A percentile compares a stretch with the other conserved stretches of the same genome.
Evolutionary conservation across 2,113 vertebrate species (phyloP).

Genomic region (Paramormyrops kingsleyae): DNA sequence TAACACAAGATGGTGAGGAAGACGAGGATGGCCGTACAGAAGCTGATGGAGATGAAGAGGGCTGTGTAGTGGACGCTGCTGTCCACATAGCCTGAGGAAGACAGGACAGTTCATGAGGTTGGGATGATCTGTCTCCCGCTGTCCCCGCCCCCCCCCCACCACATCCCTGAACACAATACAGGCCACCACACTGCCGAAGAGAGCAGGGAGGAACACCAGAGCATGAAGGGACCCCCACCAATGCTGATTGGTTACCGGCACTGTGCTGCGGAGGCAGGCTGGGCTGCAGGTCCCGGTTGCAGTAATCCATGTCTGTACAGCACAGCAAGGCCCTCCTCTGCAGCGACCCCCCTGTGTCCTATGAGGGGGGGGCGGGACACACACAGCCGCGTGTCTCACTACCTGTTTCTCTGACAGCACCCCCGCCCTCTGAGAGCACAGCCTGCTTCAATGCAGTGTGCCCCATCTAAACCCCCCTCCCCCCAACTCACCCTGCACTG

Average conservation of each 20-base stretch:
- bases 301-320: slow-evolving; percentile 84
- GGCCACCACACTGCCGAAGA: background rate
- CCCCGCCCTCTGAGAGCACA: background rate
- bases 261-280: slow-evolving; percentile 78
- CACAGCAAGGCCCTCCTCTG: slow-evolving; percentile 80
- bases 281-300: slow-evolving; percentile 83
- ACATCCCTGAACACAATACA: too few species aligned
- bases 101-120: background rate
- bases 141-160: background rate
- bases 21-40: slow-evolving; percentile 75
- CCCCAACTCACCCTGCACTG: slow-evolving; percentile 83
- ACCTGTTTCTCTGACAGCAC: background rate
- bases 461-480: background rate
- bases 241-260: slow-evolving; percentile 57
- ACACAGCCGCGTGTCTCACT: background rate
- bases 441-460: background rate
- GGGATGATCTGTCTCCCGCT: background rate
- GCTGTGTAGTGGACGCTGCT: slow-evolving; percentile 78
- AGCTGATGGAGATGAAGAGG: slow-evolving; percentile 75
- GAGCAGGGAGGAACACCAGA: background rate
- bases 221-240: background rate
- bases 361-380: background rate
- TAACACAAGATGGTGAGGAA: slow-evolving; percentile 81
- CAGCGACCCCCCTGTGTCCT: slow-evolving; percentile 81
- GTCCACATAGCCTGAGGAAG: slow-evolving; percentile 70